phyloP scores from a whole-genome alignment of 2,113 vertebrate species.

The Mixornis gularis region DNA sequence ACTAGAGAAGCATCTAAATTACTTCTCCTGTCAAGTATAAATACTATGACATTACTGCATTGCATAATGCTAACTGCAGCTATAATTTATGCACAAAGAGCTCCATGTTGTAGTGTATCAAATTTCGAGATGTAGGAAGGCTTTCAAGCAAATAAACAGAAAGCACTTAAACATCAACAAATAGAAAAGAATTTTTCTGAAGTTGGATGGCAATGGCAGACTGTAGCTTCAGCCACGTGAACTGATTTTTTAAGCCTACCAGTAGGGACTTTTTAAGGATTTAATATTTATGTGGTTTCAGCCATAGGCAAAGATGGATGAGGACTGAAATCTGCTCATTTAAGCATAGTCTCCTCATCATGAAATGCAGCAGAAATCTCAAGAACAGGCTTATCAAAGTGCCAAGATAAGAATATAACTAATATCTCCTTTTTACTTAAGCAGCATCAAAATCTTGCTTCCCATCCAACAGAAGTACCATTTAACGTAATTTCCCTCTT shows the following conservation, averaged over 20 bases:
- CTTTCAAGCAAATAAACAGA: conserved; percentile 38
- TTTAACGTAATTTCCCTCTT: not conserved
- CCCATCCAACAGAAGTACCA: not conserved
- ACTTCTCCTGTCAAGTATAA: conserved; percentile 43
- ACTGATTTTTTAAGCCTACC: conserved; percentile 2
- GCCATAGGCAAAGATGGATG: not conserved
- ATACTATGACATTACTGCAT: conserved; percentile 17
- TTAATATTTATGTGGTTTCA: conserved; percentile 23
- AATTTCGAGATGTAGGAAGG: not conserved
- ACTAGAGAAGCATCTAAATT: conserved; percentile 37
- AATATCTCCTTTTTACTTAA: not conserved
- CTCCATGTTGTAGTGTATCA: not conserved
- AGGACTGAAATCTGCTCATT: not conserved
- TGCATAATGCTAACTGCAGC: conserved; percentile 41
- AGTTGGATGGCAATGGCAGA: not conserved
- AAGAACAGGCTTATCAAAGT: not conserved
- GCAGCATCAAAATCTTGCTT: not conserved
- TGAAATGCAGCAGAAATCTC: not conserved
- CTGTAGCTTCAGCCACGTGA: not conserved
- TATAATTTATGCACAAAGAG: conserved; percentile 28
- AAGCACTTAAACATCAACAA: not conserved
- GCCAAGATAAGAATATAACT: not conserved
- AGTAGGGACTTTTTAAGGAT: not conserved
- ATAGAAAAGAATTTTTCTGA: not conserved
- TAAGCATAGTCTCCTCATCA: not conserved